phyloP scores from a whole-genome alignment of 2,113 vertebrate species.

The Eolophus roseicapilla region DNA sequence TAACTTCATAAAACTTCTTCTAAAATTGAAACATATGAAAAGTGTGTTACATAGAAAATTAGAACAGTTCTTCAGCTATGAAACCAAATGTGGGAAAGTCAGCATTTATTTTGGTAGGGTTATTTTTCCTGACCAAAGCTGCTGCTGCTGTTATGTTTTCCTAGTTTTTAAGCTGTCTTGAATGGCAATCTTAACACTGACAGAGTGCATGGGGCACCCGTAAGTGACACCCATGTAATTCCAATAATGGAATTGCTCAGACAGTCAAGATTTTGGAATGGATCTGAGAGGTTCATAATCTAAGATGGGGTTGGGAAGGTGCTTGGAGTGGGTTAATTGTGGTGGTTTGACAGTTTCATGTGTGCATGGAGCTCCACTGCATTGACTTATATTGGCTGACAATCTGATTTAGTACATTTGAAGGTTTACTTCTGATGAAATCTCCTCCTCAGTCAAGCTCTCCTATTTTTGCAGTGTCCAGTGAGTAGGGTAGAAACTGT shows the following conservation, averaged over 20 bases:
- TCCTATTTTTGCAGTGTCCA: neutral
- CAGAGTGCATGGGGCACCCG: neutral
- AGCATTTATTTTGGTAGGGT: neutral
- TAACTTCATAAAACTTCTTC: neutral
- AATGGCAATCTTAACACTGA: neutral
- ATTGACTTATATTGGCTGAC: neutral
- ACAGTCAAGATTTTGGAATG: neutral
- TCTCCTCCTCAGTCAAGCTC: neutral
- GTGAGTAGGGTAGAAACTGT: neutral
- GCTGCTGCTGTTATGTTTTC: neutral
- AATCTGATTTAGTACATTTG: fast-evolving
- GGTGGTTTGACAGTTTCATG: neutral
- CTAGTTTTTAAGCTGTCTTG: neutral
- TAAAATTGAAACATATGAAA: neutral
- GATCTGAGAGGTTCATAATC: neutral
- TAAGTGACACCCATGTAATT: neutral
- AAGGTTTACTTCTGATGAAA: neutral
- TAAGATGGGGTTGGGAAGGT: neutral
- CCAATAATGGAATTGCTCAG: neutral
- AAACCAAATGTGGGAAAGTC: neutral
- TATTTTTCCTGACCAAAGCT: neutral
- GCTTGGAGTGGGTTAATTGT: neutral
- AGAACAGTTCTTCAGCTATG: neutral
- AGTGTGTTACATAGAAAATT: neutral
- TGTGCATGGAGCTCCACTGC: neutral